These are phyloP conservation scores for Leptinotarsa tumamoca DNA, from an alignment of 2,888 invertebrate genomes.

Conservation along the genomic window DNA sequence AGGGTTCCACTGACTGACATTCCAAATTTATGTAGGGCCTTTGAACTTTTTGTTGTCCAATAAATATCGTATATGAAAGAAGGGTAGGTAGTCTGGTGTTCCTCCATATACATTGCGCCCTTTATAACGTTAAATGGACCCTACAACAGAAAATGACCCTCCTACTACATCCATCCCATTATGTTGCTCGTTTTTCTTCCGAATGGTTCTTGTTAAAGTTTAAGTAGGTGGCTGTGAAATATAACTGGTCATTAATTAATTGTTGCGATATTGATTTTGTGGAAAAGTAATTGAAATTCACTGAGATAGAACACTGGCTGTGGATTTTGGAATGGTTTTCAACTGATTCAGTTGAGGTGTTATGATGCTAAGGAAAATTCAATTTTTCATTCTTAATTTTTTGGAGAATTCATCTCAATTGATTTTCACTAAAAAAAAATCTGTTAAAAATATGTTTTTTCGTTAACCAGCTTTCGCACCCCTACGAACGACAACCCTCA, in stretches of 20 bases:
- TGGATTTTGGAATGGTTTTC: too few relatives aligned
- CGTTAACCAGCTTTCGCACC: too few relatives aligned
- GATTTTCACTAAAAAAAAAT: too few relatives aligned
- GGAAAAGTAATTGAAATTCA: not conserved
- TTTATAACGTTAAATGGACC: conserved; percentile 16
- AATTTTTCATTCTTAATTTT: too few relatives aligned
- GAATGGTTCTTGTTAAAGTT: conserved; percentile 33
- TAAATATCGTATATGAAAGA: conserved; percentile 19
- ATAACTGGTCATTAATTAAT: conserved; percentile 33
- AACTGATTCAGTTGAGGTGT: too few relatives aligned
- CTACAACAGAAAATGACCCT: conserved; percentile 15
- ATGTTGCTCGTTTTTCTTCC: conserved; percentile 35
- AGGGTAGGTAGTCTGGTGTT: conserved; percentile 2
- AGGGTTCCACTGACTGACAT: conserved; percentile 20
- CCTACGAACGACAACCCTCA: too few relatives aligned
- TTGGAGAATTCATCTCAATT: too few relatives aligned
- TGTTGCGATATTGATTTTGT: conserved; percentile 5
- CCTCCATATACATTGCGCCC: conserved; percentile 9
- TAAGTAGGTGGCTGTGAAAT: conserved; percentile 33
- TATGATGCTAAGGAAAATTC: too few relatives aligned
- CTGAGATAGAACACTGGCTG: not conserved
- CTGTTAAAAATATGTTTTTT: too few relatives aligned
- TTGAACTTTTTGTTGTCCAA: conserved; percentile 21
- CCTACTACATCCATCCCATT: conserved; percentile 29
- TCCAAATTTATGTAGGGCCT: conserved; percentile 18